A percentile compares a stretch with the other conserved stretches of the same genome.
phyloP scores from a whole-genome alignment of 2,888 invertebrate genomes.

The Euzophera pinguis region DNA sequence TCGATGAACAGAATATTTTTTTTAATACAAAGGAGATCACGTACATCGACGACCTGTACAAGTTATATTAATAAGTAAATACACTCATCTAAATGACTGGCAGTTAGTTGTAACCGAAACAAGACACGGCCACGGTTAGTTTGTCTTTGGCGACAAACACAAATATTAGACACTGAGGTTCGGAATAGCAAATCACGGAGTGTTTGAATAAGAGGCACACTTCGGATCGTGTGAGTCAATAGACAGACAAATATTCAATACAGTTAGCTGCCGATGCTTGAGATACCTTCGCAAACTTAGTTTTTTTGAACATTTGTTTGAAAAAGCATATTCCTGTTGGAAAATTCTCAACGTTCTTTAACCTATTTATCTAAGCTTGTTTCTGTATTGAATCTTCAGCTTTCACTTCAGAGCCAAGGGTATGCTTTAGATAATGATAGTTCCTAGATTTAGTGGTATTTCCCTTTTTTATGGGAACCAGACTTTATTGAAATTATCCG shows the following conservation, averaged over 20 bases:
- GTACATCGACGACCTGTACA: not conserved
- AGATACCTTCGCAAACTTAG: constrained; percentile 36
- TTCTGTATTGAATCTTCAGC: too few species aligned
- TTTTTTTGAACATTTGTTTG: not conserved
- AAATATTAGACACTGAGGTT: constrained; percentile 65
- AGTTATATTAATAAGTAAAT: constrained; percentile 19
- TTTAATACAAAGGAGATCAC: not conserved
- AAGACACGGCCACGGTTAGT: constrained; percentile 49
- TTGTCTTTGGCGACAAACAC: constrained; percentile 68
- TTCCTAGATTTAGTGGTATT: too few species aligned
- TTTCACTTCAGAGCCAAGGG: too few species aligned
- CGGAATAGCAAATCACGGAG: constrained; percentile 72
- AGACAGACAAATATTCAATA: constrained; percentile 61
- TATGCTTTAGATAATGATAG: too few species aligned
- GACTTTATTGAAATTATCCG: too few species aligned
- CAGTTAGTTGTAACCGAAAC: constrained; percentile 21
- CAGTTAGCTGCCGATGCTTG: constrained; percentile 62
- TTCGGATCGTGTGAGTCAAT: constrained; percentile 63
- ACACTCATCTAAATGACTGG: constrained; percentile 11
- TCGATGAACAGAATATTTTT: not conserved
- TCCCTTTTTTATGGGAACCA: too few species aligned
- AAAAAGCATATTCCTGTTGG: not conserved
- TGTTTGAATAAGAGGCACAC: constrained; percentile 66
- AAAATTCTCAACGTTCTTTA: too few species aligned
- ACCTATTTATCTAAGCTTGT: too few species aligned